Conservation (phyloP, 2,797 vertebrate species). For the Cossypha caffra region DNA sequence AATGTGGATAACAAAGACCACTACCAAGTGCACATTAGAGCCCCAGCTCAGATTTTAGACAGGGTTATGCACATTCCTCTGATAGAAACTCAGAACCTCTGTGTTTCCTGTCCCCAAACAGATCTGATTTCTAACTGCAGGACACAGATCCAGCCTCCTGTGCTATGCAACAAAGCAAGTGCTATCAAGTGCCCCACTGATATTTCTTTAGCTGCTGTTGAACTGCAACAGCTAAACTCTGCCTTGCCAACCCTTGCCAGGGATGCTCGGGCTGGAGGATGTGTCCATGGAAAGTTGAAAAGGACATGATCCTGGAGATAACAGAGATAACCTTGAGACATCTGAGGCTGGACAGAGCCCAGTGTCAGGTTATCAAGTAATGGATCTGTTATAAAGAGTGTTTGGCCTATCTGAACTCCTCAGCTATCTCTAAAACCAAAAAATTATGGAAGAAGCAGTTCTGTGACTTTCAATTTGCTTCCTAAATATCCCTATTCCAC, state of each 20-base stretch:
- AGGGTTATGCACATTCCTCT: background rate
- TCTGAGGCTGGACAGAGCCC: background rate
- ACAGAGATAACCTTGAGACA: background rate
- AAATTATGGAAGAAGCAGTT: background rate
- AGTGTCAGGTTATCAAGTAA: background rate
- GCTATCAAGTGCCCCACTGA: background rate
- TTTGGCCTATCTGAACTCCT: background rate
- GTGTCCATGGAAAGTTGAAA: background rate
- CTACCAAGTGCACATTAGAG: background rate
- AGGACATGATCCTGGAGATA: background rate
- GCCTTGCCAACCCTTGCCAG: background rate
- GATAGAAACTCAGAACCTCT: background rate
- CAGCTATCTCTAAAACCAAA: accelerated
- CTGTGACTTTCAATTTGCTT: background rate
- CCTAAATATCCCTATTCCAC: background rate
- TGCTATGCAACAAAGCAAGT: background rate
- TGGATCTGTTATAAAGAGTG: background rate
- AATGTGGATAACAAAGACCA: background rate
- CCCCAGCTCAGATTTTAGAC: background rate
- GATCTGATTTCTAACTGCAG: background rate
- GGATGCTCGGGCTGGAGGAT: background rate
- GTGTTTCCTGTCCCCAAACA: background rate
- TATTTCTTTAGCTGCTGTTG: background rate
- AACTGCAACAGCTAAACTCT: background rate
- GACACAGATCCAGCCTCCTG: background rate